Base-by-base conservation (phyloP, 2,888 invertebrate species). In the Dermolepida albohirtum region DNA sequence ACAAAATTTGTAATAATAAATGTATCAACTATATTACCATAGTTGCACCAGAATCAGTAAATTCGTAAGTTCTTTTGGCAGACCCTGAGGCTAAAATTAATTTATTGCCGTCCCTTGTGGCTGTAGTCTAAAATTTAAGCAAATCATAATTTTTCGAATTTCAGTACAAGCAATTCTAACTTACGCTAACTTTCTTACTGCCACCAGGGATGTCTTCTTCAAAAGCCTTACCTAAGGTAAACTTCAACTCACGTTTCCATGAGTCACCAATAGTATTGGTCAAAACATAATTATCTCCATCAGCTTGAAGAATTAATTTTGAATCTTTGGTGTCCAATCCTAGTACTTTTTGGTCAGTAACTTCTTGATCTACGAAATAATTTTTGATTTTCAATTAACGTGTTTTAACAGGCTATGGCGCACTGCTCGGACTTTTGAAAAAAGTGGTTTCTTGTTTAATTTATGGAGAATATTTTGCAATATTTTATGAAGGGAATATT, bases 201-300 rank as follows among this genome's bases (percentile, higher is more conserved):
- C 8, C n/a, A 17, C 34, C 52, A 8, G 12, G 11, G 12, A 52
- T 2, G 12, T 52, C 34, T 39, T 52, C 52, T 12, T 52, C n/a
- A 29, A 52, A 52, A 5, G n/a, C n/a, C 8, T 29, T 34, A 7
- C 52, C 52, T 12, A 52, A 34, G 0, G 52, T 52, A 22, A 52
- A 52, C 12, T 34, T 52, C 1, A 34, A 7, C n/a, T 52, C 52
- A 1, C 52, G n/a, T 8, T 34, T 52, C 34, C 29, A 52, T 2
- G 14, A 29, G 1, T 52, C 52, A 5, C 34, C 52, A 14, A 52
- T 39, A 12, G n/a, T 34, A 2, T 8, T 52, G 14, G 7, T 6
- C 6, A 29, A n/a, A 11, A 14, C 11, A 34, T 52, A 52, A 14
- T 52, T 12, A 10, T 52, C 39, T 1, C 52, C 34, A 11, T 1